Base-by-base conservation (phyloP, 2,113 vertebrate genomes). In the Haemorhous mexicanus region DNA sequence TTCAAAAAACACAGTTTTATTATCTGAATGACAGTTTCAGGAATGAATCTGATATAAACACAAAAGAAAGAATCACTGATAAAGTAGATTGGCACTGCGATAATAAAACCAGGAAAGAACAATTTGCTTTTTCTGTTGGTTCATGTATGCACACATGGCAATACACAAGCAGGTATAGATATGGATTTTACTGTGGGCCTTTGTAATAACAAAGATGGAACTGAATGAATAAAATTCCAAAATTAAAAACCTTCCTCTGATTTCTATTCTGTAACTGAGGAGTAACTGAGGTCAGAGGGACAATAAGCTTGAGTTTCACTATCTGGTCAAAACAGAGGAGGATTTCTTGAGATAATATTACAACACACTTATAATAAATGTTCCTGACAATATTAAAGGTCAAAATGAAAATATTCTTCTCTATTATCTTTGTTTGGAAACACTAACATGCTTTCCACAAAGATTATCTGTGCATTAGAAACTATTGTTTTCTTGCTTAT, bases 1-100 rank as follows among this genome's bases (percentile, higher is more conserved):
- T 79, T 84, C 82, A 94, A 72, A 96, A 93, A 93, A 78, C 44
- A 68, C 3, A 69, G 32, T 56, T 95, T 94, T 94, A 56, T 90
- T 81, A 79, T 30, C 72, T 80, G 91, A 96, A 95, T 87, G 63
- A 64, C n/a, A 89, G 53, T 16, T 73, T 87, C 33, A 91, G 35
- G 63, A 80, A 88, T 52, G 35, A 46, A 77, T 39, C 58, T 62
- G 33, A 59, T 77, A 53, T 75, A 95, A 95, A 86, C 3, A 92
- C 74, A 94, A 84, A 96, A 88, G 24, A 91, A 86, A 77, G 26
- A 70, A 75, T 55, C 26, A 72, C 28, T 85, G 35, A 13, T 28
- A 24, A 88, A 78, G 13, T 39, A 13, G 7, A 79, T 76, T 81
- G 61, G 68, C 15, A 33, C 9, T 75, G 23, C 3, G 30, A 28